Conservation (phyloP, 2,113 vertebrate species). For the Turnix velox region DNA sequence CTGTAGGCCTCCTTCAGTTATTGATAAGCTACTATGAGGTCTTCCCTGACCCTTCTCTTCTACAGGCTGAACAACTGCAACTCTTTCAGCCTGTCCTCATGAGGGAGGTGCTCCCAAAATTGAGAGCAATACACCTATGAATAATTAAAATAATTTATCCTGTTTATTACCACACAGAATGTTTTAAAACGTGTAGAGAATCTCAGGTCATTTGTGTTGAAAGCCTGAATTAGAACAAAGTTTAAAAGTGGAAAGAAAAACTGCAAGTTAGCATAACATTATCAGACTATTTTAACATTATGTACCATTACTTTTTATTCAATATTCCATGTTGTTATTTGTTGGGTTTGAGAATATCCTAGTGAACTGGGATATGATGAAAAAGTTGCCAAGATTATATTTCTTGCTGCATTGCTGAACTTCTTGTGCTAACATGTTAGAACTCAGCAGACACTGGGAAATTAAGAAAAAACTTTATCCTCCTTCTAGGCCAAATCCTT, state of each 20-base stretch:
- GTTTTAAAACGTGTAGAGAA: not conserved
- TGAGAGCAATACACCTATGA: not conserved
- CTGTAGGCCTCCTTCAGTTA: too few species aligned
- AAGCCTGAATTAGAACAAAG: not conserved
- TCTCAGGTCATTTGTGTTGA: not conserved
- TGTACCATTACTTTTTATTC: not conserved
- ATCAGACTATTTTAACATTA: not conserved
- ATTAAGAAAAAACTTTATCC: not conserved
- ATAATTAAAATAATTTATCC: not conserved
- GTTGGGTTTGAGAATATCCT: not conserved
- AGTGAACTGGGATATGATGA: not conserved
- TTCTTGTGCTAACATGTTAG: not conserved
- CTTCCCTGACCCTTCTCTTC: too few species aligned
- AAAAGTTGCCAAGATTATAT: not conserved
- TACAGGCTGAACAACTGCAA: too few species aligned
- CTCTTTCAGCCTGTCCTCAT: too few species aligned
- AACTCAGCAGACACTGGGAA: constrained; percentile 14
- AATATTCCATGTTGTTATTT: not conserved
- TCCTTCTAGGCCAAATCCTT: constrained; percentile 6
- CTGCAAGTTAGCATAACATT: not conserved
- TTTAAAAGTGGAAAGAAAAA: not conserved
- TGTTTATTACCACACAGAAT: not conserved
- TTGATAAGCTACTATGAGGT: too few species aligned
- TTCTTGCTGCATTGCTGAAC: not conserved
- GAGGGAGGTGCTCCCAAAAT: too few species aligned